Evolutionary conservation across 1,140 invertebrate species (phyloP), one percentile per base, ranked within the genome.

Genomic region (Metaphire vulgaris): DNA sequence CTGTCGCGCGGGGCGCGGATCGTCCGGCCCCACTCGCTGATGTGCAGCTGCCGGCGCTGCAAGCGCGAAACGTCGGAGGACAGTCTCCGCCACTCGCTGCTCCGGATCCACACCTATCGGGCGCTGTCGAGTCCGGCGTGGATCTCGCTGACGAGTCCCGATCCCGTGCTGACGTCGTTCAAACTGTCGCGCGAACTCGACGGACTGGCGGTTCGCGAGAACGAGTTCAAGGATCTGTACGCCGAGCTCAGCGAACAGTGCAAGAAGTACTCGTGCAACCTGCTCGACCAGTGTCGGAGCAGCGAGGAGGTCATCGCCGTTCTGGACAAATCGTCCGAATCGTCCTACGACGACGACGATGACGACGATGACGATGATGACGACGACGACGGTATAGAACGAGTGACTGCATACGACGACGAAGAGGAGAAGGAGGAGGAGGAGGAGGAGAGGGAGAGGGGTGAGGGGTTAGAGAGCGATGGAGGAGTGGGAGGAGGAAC

Each of bases 301-400:
- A 94, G 92, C 0, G 89, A 91, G 78, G 95, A 97, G 87, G 87
- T 97, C 78, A 93, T 95, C 86, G 90, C 95, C 41, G 92, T 96
- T 88, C 89, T 97, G 0, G 96, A 96, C 87, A 12, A n/a, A n/a
- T n/a, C n/a, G n/a, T n/a, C n/a, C n/a, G n/a, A n/a, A n/a, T n/a
- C n/a, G 21, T 26, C 21, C 33, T 26, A 74, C 29, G 82, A 92
- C 76, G 92, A 93, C 85, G 78, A 82, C 0, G 89, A 89, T 64
- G 91, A 91, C 1, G 90, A 93, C 32, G 89, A 90, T 74, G 93
- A 92, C 90, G 89, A 92, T 70, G 6, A 75, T 68, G 31, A 76
- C n/a, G 14, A 77, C 33, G 33, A n/a, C n/a, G n/a, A n/a, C n/a
- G n/a, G n/a, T n/a, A n/a, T n/a, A n/a, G n/a, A n/a, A n/a, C n/a